Conservation (phyloP, 2,888 invertebrate genomes). For the Caenorhabditis virilis region DNA sequence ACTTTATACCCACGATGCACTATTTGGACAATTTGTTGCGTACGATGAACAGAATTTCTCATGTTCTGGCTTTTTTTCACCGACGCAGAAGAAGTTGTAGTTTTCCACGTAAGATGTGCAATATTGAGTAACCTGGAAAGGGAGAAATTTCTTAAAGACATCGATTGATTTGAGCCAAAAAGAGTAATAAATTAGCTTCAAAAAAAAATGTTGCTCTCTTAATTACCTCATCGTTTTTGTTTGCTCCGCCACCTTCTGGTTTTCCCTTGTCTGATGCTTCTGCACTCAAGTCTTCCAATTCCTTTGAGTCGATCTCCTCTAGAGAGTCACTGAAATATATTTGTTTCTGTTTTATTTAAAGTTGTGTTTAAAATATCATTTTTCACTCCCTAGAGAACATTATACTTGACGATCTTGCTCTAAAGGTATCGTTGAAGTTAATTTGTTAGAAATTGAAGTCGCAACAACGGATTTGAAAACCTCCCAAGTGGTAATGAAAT, state of each 20-base stretch:
- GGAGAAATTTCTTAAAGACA: too few species aligned
- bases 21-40: constrained; percentile 54
- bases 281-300: background rate
- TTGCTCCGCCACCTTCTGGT: constrained; percentile 19
- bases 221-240: constrained; percentile 10
- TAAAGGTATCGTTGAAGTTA: too few species aligned
- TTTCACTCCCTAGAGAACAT: too few species aligned
- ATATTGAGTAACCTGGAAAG: constrained; percentile 40
- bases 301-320: constrained; percentile 19
- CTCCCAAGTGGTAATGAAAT: constrained; percentile 2
- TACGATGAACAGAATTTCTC: constrained; percentile 54
- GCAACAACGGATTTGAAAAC: background rate
- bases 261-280: background rate
- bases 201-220: too few species aligned
- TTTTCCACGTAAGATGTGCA: constrained; percentile 56
- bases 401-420: too few species aligned
- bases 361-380: too few species aligned
- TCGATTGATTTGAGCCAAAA: too few species aligned
- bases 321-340: constrained; percentile 17
- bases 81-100: constrained; percentile 56
- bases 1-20: constrained; percentile 21
- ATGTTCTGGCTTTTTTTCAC: constrained; percentile 39
- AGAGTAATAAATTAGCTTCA: too few species aligned
- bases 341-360: too few species aligned
- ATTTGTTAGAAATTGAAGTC: too few species aligned